Percentiles rank a stretch among this genome's conserved stretches.
phyloP scores from a whole-genome alignment of 2,888 invertebrate species.

The Apodemia mormo region DNA sequence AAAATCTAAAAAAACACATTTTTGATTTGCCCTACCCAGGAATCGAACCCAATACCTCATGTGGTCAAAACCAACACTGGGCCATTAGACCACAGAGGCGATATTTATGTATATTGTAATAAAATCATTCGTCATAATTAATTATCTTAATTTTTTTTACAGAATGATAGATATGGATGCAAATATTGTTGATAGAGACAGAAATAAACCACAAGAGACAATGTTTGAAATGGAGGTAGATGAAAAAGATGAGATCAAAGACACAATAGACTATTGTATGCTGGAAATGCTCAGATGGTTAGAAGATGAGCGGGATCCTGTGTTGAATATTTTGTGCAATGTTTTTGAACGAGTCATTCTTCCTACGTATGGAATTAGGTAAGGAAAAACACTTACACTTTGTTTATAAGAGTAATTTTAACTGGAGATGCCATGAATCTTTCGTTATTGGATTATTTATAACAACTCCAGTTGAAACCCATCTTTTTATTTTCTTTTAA shows the following conservation, averaged over 20 bases:
- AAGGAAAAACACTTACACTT: constrained; percentile 23
- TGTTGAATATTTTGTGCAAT: constrained; percentile 81
- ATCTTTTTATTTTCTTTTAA: no score
- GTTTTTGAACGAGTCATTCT: constrained; percentile 91
- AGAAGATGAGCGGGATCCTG: constrained; percentile 82
- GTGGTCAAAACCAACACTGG: no score
- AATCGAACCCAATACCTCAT: no score
- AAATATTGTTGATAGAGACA: constrained; percentile 78
- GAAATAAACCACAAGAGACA: constrained; percentile 65
- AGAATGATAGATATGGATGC: constrained; percentile 90
- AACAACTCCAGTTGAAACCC: no score
- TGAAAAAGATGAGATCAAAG: constrained; percentile 68
- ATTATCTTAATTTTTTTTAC: constrained; percentile 34
- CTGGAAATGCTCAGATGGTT: constrained; percentile 87
- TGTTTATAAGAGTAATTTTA: neutral
- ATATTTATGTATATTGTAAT: no score
- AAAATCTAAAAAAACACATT: no score
- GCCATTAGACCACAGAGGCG: no score
- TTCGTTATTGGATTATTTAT: no score
- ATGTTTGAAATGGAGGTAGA: constrained; percentile 82
- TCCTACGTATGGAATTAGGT: constrained; percentile 89
- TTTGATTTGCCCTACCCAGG: no score
- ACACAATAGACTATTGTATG: constrained; percentile 89
- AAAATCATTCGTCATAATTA: no score
- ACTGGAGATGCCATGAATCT: no score